Base-by-base conservation (phyloP, 2,113 vertebrate species). In the human region DNA sequence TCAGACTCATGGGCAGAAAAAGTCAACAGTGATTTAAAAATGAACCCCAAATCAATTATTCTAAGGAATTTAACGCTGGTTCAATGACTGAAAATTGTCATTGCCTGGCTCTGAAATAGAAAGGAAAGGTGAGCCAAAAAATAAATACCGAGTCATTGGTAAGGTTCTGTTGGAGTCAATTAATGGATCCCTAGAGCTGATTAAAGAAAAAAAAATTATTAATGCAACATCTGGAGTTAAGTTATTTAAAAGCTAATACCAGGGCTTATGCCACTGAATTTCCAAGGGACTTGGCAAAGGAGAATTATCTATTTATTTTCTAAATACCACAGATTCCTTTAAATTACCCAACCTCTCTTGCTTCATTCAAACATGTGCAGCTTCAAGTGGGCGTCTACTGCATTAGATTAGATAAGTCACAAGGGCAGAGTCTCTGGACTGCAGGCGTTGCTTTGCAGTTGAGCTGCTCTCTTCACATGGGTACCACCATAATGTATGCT, bases 31-130 rank as follows among this genome's bases (percentile, higher is more conserved):
- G 96, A 93, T 81, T 86, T 90, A 68, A 94, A 95, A 94, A 96
- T 96, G 84, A 97, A 94, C 43, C 59, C 72, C 93, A 90, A 84
- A 92, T 90, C 88, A 90, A 79, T 95, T 94, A 95, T 76, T 88
- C 93, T 87, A 50, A 92, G 88, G 90, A 95, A 93, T 93, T 95
- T 92, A 95, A 70, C 10, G 10, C 30, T 35, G 50, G 80, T 84
- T 97, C 95, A 82, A 43, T 94, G 96, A 72, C 64, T 88, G 61
- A 50, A 95, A 95, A 88, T 57, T 66, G 81, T 76, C 73, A 90
- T 20, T 76, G 90, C 61, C 75, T 79, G 75, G 52, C 48, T 92
- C 64, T 88, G 75, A 86, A 45, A 80, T 3, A 87, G 66, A 96
- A 64, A 68, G 43, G 20, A 75, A 92, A 90, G 48, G 30, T 11